Evolutionary conservation across 1,140 invertebrate species (phyloP), one percentile per base, ranked within the genome.

Genomic region (Babylonia areolata): DNA sequence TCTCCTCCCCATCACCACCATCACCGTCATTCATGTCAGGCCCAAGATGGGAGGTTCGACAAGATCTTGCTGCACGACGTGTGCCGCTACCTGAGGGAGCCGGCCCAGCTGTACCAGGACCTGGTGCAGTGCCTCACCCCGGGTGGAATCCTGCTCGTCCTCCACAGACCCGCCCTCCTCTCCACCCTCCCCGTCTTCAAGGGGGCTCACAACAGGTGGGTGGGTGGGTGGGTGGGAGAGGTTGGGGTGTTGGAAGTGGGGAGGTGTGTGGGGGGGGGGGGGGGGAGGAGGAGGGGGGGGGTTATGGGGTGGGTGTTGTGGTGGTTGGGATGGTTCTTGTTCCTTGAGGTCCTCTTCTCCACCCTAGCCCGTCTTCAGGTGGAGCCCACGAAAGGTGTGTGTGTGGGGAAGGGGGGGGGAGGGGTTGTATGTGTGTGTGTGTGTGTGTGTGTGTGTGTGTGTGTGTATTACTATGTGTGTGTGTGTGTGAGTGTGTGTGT

Each of bases 11-110:
- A 46, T 15, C 42, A 51, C 46, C 46, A 51, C 46, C 46, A 51
- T 0, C 46, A 3, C 46, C 46, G 2, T 17, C 46, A 3, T 17
- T 17, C 9, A 0, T 9, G 17, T 17, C 37, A 40, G 77, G 17
- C 28, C 77, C 15, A 2, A 33, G 37, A 40, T 28, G 35, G 77
- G 6, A 28, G n/a, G 33, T 93, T 93, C 87, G 92, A 93, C 77
- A 91, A 92, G 88, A 88, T 93, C n/a, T 85, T 93, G 23, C 75
- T 93, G 15, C 91, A 92, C 83, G 92, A 93, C 80, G 89, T 88
- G 20, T 83, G 91, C 35, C 86, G 89, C 37, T 92, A 91, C 77
- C 89, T 93, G 82, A 89, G 91, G 69, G 90, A 92, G 54, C 92
- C 92, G 0, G 87, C 87, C 33, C 89, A 90, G 46, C 85, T 90